Evolutionary conservation across 2,888 invertebrate species (phyloP), one percentile per base, ranked within the genome.

Genomic region (Hanleya hanleyi): DNA sequence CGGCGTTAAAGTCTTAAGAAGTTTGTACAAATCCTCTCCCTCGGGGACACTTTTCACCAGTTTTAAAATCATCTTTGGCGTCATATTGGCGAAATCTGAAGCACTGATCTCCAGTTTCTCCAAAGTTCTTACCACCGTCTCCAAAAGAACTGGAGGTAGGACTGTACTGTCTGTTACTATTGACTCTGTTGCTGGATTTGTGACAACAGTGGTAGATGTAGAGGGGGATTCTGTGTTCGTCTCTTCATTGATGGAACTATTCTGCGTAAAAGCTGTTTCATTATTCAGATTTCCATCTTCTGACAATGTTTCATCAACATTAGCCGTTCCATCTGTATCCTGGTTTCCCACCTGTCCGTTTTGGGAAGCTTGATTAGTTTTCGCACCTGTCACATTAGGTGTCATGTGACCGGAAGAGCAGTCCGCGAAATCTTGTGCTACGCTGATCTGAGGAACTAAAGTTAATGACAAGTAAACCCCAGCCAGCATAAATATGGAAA

Each of bases 401-500:
- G 35, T 9, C 18, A 18, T 64, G 9, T 51, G 57, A 26, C n/a
- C 32, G 36, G 18, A 22, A 3, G 18, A 64, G 3, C 15, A 22
- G 36, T 12, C 36, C 2, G 36, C 15, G 3, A n/a, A 33, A 15
- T 64, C 47, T 22, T 32, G 29, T 6, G 12, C 32, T 26, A 41
- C 32, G 3, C 32, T n/a, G 1, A 67, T 47, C n/a, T 26, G 9
- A 6, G 67, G 67, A 15, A 67, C n/a, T 12, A 85, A 77, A 4
- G 85, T 84, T 51, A 89, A 75, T 26, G 84, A 80, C 67, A 87
- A 62, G 69, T 86, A 85, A 7, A 84, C 84, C 1, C 76, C 76
- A 12, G 85, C 79, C 85, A 88, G 82, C 75, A 87, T 80, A 70
- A 87, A 81, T 7, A 89, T 68, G 3, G 87, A 86, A 57, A 86